These are phyloP conservation scores for Zelleria hepariella DNA, from an alignment of 2,888 invertebrate species.

Conservation along the genomic window DNA sequence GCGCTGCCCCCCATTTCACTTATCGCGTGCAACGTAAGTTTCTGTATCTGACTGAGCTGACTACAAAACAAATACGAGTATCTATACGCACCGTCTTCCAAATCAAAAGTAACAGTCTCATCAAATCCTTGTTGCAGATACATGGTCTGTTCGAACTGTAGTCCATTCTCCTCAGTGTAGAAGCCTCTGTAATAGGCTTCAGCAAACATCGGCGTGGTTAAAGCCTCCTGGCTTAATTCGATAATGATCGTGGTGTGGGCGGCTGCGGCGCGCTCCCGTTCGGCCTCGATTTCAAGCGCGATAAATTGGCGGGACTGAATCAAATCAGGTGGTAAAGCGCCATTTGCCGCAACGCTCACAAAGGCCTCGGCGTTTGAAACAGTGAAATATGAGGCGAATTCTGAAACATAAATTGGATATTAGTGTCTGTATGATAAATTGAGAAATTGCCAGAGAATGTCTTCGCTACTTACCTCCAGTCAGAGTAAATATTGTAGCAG, in stretches of 20 bases:
- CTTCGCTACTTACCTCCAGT: conserved; percentile 38
- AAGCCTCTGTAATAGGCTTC: conserved; percentile 24
- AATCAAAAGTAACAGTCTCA: conserved; percentile 21
- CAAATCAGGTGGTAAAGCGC: conserved; percentile 22
- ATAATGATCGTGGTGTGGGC: conserved; percentile 31
- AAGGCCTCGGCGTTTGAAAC: conserved; percentile 20
- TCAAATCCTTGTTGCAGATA: conserved; percentile 24
- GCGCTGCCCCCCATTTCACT: no score
- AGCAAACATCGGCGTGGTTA: conserved; percentile 19
- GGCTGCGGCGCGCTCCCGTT: conserved; percentile 33
- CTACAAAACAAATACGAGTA: no score
- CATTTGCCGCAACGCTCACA: conserved; percentile 21
- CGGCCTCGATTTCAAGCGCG: conserved; percentile 40
- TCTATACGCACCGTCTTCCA: conserved; percentile 6
- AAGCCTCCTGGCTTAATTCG: conserved; percentile 14
- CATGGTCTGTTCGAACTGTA: conserved; percentile 22
- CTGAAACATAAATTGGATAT: conserved; percentile 24
- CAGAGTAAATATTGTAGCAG: conserved; percentile 28
- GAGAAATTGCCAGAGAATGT: no score
- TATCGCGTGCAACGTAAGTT: no score
- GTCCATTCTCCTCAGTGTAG: conserved; percentile 20
- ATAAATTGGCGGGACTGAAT: conserved; percentile 27
- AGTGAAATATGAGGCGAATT: conserved; percentile 24
- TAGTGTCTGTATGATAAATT: not conserved
- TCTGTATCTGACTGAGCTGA: no score